Base-by-base conservation (phyloP, 2,797 vertebrate species). In the Mus minutoides region DNA sequence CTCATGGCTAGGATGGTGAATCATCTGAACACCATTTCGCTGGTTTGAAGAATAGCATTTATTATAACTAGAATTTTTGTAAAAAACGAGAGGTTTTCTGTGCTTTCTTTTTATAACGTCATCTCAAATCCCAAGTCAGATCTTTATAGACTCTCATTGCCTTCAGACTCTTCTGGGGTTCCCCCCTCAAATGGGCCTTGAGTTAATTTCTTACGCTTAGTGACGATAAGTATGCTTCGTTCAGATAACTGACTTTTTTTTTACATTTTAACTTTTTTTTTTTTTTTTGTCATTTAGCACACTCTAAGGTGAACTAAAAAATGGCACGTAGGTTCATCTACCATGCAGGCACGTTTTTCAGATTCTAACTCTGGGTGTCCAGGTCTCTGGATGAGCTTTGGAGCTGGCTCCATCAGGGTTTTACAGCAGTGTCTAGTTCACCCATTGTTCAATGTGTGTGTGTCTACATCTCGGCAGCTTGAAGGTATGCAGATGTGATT, bases 181-280 rank as follows among this genome's bases (percentile, higher is more conserved):
- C 56, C 29, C 24, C 46, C 16, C 0, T 24, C 12, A 83, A 24
- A 84, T 46, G 75, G 67, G 88, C 95, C 54, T 95, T 73, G 37
- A 84, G 78, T 80, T 93, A 84, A 93, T 86, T 92, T 94, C 26
- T 84, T 84, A 60, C 71, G 75, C 34, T 94, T 46, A 95, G 46
- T 94, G 79, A 37, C 82, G 71, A 91, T 80, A 95, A 95, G 87
- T 71, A 37, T 75, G 1, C 78, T 95, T 94, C 60, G 56, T 60
- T 91, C 92, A 83, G 14, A 71, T 86, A 77, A 0, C 0, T 86
- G 19, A 56, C 91, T 78, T 52, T 91, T 88, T 86, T 43, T 71
- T 92, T 49, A 49, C 3, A 49, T 31, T 77, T 84, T 71, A 75
- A 67, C 31, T 73, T 83, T 49, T 46, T 40, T 75, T 79, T 67